phyloP scores from a whole-genome alignment of 2,797 vertebrate genomes.

The Phoebastria nigripes region DNA sequence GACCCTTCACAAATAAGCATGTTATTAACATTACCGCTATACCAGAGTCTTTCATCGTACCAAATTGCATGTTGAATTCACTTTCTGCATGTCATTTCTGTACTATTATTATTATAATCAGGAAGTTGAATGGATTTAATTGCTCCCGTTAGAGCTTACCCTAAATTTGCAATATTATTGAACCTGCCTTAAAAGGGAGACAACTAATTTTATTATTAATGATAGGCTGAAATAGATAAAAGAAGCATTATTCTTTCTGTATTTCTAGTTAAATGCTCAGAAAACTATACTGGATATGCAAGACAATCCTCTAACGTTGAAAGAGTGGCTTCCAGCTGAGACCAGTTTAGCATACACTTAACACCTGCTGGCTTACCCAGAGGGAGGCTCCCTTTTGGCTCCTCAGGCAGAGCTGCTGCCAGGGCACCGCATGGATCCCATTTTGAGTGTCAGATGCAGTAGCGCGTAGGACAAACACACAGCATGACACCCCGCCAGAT shows the following conservation, averaged over 20 bases:
- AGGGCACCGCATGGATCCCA: not conserved
- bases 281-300: not conserved
- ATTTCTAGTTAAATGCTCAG: not conserved
- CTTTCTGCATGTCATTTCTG: not conserved
- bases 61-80: not conserved
- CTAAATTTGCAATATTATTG: not conserved
- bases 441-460: not conserved
- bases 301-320: not conserved
- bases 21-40: not conserved
- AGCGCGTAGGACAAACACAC: not conserved
- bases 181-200: not conserved
- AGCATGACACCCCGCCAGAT: not conserved
- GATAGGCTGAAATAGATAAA: not conserved
- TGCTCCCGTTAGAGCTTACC: not conserved
- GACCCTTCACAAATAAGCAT: not conserved
- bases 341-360: not conserved
- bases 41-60: not conserved
- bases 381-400: conserved; percentile 24
- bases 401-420: conserved; percentile 25
- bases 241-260: not conserved
- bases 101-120: not conserved
- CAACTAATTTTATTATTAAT: conserved; percentile 28
- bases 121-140: not conserved
- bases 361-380: conserved; percentile 16
- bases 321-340: conserved; percentile 42